Conservation (phyloP, 2,113 vertebrate genomes). For the Myiozetetes cayanensis region DNA sequence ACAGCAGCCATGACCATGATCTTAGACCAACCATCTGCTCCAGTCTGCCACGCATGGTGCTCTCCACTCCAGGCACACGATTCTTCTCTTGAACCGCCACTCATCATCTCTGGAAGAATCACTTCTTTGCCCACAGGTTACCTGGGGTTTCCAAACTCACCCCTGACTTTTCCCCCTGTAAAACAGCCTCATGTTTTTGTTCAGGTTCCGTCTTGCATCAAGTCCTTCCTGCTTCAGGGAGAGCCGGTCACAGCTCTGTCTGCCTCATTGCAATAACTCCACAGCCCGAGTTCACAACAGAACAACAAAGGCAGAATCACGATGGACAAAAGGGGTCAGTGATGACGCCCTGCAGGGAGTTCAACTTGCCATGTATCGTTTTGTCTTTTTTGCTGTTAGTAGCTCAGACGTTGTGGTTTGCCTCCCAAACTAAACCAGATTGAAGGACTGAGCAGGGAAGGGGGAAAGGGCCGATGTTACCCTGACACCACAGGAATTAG, state of each 20-base stretch:
- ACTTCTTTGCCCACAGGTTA: background rate
- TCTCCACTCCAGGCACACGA: background rate
- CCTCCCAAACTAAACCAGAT: conserved; percentile 69
- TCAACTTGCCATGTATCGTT: background rate
- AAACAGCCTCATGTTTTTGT: background rate
- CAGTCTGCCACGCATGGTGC: background rate
- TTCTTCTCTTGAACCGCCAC: background rate
- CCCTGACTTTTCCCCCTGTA: background rate
- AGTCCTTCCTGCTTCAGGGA: conserved; percentile 5
- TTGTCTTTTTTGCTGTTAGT: conserved; percentile 64
- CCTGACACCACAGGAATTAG: conserved; percentile 74
- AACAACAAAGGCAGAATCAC: conserved; percentile 22
- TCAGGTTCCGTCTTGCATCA: background rate
- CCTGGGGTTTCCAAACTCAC: background rate
- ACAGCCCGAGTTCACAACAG: conserved; percentile 2
- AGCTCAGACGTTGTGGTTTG: conserved; percentile 60
- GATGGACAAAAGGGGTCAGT: background rate
- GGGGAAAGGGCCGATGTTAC: conserved; percentile 62
- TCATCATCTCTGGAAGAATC: background rate
- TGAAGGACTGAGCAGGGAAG: conserved; percentile 63
- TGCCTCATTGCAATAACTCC: background rate
- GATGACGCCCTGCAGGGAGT: background rate
- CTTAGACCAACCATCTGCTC: background rate
- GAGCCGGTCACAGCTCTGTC: background rate
- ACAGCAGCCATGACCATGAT: background rate